These are phyloP conservation scores for Pachypanchax playfairii DNA, from an alignment of 2,113 vertebrate genomes.

Conservation along the genomic window DNA sequence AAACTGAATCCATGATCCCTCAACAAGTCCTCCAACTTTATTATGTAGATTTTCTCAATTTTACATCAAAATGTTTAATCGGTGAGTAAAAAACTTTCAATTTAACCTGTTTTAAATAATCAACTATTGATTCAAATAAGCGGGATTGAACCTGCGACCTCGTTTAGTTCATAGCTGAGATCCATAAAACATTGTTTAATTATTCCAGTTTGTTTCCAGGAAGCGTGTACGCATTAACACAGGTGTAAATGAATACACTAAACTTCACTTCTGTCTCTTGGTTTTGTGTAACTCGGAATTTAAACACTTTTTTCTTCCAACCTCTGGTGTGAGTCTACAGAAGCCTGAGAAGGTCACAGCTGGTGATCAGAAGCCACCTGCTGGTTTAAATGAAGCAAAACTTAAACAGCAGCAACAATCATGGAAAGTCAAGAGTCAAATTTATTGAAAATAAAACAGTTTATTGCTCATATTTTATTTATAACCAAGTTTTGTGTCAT, in stretches of 20 bases:
- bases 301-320: background rate
- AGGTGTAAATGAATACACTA: background rate
- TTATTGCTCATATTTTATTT: background rate
- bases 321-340: background rate
- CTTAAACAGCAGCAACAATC: background rate
- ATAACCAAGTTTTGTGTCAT: background rate
- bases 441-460: slow-evolving; percentile 48
- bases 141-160: background rate
- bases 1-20: too few species aligned
- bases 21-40: too few species aligned
- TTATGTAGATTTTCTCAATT: too few species aligned
- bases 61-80: too few species aligned
- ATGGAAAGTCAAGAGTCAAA: slow-evolving; percentile 4
- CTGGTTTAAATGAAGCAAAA: slow-evolving; percentile 22
- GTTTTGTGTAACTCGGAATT: background rate
- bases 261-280: background rate
- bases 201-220: background rate
- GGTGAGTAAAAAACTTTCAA: too few species aligned
- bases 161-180: background rate
- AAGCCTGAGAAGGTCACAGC: slow-evolving; percentile 22
- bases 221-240: background rate
- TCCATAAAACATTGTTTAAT: background rate
- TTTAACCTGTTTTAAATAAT: background rate
- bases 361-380: slow-evolving; percentile 39
- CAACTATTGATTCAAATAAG: too few species aligned